These are phyloP conservation scores for Listronotus bonariensis DNA, from an alignment of 1,140 invertebrate species.

Conservation along the genomic window DNA sequence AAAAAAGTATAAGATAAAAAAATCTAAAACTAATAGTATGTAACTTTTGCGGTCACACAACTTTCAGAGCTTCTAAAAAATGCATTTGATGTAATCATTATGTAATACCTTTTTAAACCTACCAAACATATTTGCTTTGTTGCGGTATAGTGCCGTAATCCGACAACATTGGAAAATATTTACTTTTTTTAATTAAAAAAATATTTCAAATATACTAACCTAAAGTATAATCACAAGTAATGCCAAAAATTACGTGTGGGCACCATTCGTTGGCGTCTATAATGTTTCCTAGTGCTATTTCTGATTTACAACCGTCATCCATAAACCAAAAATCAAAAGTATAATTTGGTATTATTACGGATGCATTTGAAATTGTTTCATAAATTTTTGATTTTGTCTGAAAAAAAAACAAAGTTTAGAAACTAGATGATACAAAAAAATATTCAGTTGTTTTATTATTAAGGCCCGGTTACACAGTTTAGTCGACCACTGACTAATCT, in stretches of 20 bases:
- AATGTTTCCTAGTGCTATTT: constrained; percentile 68
- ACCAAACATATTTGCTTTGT: no score
- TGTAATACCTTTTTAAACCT: no score
- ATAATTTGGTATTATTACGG: constrained; percentile 17
- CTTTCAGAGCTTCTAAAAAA: no score
- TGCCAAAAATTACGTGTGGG: constrained; percentile 74
- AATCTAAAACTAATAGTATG: no score
- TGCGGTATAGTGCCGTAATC: neutral
- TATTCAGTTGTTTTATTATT: no score
- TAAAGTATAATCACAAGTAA: constrained; percentile 74
- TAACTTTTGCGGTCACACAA: no score
- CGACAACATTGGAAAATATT: no score
- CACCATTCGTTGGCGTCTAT: constrained; percentile 66
- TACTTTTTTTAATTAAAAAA: neutral
- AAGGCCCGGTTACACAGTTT: no score
- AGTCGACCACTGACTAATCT: no score
- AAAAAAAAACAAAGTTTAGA: constrained; percentile 12
- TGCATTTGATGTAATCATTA: no score
- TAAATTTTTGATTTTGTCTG: constrained; percentile 4
- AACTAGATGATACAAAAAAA: no score
- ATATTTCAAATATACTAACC: constrained; percentile 60
- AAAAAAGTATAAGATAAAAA: no score
- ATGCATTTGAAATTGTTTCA: constrained; percentile 25
- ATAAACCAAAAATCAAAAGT: constrained; percentile 34
- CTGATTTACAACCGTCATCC: constrained; percentile 72